Base-by-base conservation (phyloP, 2,113 vertebrate genomes). In the Myotis yumanensis region DNA sequence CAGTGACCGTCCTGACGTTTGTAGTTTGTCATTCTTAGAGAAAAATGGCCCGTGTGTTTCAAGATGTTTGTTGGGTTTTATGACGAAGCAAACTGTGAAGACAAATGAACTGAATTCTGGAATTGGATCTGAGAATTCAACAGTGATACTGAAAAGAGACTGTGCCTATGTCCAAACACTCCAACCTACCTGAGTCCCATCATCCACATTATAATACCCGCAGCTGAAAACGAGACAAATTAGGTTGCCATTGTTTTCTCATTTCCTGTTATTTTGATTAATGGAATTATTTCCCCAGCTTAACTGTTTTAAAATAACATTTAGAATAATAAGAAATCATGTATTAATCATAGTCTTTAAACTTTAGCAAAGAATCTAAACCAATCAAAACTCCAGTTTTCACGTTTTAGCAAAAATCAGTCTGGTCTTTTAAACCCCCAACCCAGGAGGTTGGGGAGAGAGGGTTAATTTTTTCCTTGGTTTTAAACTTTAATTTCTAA, bases 231-330 rank as follows among this genome's bases (percentile, higher is more conserved):
- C 0, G 37, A 82, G 54, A 52, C 98, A 98, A 98, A 98, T 98
- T 97, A 98, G 98, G 97, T 95, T 98, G 98, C 98, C 98, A 98
- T 98, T 98, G 98, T 98, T 98, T 98, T 98, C 98, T 98, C 98
- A 98, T 98, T 98, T 98, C 98, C 95, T 98, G 98, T 98, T 98
- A 98, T 98, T 99, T 98, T 99, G 98, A 99, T 98, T 98, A 99
- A 98, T 99, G 98, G 97, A 98, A 98, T 98, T 98, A 97, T 97
- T 96, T 95, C 96, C 97, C 97, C 90, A 97, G 96, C 96, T 97
- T 96, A 97, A 97, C 97, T 96, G 93, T 96, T 98, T 97, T 97
- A 97, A 98, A 98, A 97, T 97, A 98, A 95, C 97, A 98, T 95
- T 98, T 97, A 97, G 96, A 98, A 98, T 97, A 97, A 97, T 96